phyloP scores from a whole-genome alignment of 2,888 invertebrate species.

The Parthenolecanium corni region DNA sequence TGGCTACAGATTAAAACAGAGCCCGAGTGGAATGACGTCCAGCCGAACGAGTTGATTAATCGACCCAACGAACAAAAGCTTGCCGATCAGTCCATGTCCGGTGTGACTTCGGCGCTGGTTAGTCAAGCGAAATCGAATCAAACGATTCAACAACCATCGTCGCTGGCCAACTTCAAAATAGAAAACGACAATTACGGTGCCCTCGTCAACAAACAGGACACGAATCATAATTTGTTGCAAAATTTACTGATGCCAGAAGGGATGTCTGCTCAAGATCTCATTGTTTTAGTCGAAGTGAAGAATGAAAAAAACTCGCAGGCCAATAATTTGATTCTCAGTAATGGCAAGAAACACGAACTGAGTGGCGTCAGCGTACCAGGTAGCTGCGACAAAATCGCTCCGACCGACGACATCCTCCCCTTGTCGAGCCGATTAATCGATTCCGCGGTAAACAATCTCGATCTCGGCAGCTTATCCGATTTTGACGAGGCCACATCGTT shows the following conservation, averaged over 20 bases:
- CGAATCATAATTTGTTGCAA: slow-evolving; percentile 5
- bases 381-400: too few species aligned
- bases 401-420: too few species aligned
- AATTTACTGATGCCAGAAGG: not conserved
- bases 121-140: not conserved
- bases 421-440: too few species aligned
- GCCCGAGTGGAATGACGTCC: not conserved
- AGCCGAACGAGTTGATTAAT: not conserved
- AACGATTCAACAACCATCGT: not conserved
- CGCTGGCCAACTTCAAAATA: not conserved
- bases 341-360: too few species aligned
- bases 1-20: slow-evolving; percentile 11
- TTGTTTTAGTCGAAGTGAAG: slow-evolving; percentile 10
- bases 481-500: too few species aligned
- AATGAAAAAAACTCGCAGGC: not conserved
- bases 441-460: too few species aligned
- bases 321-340: too few species aligned
- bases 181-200: not conserved
- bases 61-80: slow-evolving; percentile 3
- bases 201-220: slow-evolving; percentile 1
- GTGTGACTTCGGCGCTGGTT: not conserved
- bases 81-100: not conserved
- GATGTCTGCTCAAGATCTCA: slow-evolving; percentile 14
- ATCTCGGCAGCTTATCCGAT: too few species aligned
- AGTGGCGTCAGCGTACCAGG: too few species aligned